Evolutionary conservation across 1,140 invertebrate species (phyloP).

Genomic region (Lerema accius): DNA sequence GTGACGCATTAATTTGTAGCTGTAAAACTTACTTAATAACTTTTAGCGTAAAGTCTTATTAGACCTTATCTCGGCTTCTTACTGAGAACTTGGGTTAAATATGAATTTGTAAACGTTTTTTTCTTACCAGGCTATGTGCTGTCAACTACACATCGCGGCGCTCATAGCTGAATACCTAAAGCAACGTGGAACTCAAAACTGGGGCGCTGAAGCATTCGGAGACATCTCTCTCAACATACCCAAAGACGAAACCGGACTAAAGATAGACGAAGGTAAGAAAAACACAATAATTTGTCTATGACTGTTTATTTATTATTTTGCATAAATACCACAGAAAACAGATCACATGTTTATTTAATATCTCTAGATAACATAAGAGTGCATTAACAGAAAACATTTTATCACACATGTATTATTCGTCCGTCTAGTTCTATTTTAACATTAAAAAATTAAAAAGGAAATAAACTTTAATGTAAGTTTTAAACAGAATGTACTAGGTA

Average conservation of each 20-base stretch:
- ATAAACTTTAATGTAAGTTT: too few species aligned
- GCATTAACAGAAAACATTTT: constrained; percentile 3
- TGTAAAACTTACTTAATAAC: too few species aligned
- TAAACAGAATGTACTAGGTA: too few species aligned
- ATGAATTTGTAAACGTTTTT: background rate
- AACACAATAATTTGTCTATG: constrained; percentile 34
- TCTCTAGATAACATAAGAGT: constrained; percentile 13
- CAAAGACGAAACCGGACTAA: constrained; percentile 91
- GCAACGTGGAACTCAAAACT: constrained; percentile 86
- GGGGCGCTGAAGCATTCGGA: constrained; percentile 92
- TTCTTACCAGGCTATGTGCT: constrained; percentile 88
- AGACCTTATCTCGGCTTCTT: too few species aligned
- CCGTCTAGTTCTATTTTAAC: background rate
- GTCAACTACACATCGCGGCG: constrained; percentile 95
- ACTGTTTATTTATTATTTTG: constrained; percentile 40
- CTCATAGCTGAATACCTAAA: constrained; percentile 96
- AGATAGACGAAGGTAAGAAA: constrained; percentile 88
- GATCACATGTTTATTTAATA: constrained; percentile 24
- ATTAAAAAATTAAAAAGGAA: too few species aligned
- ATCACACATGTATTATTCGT: constrained; percentile 6
- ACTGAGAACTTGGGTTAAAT: too few species aligned
- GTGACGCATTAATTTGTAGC: too few species aligned
- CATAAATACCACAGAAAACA: constrained; percentile 51
- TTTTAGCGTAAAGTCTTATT: too few species aligned
- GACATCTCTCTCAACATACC: constrained; percentile 94